Percentiles rank a stretch among this genome's conserved stretches.
Conservation (phyloP, 53 echinoderm and acorn worm genomes). For the Mesocentrotus franciscanus region DNA sequence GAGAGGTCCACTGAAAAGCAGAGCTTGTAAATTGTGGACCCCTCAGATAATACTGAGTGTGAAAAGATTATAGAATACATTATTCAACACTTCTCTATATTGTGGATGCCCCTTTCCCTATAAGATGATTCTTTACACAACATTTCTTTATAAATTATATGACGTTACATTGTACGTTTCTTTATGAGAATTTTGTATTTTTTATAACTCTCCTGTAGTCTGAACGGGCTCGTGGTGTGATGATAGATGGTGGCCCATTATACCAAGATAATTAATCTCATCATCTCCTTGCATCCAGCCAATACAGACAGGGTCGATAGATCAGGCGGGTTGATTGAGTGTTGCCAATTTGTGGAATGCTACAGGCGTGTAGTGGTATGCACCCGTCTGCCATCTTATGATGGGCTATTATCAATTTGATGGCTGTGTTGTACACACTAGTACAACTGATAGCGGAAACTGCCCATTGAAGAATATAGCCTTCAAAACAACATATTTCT, state of each 20-base stretch:
- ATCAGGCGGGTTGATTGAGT: constrained; percentile 23
- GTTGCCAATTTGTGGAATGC: constrained; percentile 38
- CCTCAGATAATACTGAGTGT: too few species aligned
- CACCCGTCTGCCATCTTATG: neutral
- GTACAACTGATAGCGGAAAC: neutral
- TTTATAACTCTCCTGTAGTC: too few species aligned
- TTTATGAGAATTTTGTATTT: too few species aligned
- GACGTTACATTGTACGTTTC: too few species aligned
- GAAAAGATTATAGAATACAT: too few species aligned
- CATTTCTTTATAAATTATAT: too few species aligned
- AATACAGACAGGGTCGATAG: neutral
- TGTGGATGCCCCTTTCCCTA: too few species aligned
- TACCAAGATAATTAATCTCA: constrained; percentile 51
- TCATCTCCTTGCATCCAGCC: neutral
- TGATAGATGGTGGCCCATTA: constrained; percentile 43
- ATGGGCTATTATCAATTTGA: neutral
- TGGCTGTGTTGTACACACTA: neutral
- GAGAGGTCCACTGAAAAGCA: too few species aligned
- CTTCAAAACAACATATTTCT: too few species aligned
- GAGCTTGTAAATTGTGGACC: too few species aligned
- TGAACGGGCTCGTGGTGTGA: neutral
- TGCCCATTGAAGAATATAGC: neutral
- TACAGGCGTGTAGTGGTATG: constrained; percentile 35
- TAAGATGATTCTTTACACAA: too few species aligned
- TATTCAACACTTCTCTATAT: too few species aligned